phyloP scores from a whole-genome alignment of 1,140 invertebrate genomes.

The Planococcus citri region DNA sequence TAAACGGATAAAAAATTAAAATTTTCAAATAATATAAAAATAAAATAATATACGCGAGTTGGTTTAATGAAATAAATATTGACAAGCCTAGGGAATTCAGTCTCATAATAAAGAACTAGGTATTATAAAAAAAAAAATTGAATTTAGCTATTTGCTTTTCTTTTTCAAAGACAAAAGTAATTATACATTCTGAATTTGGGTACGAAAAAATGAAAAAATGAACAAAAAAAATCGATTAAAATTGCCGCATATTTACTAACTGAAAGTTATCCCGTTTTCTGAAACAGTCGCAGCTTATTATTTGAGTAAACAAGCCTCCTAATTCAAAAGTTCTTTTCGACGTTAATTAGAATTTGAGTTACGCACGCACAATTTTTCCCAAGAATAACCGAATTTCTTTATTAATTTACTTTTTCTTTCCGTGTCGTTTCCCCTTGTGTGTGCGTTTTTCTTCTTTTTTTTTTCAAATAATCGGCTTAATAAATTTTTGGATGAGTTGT shows the following conservation, averaged over 20 bases:
- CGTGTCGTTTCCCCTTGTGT: background rate
- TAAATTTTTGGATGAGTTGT: no score
- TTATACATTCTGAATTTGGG: background rate
- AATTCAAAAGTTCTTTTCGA: background rate
- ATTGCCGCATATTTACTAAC: background rate
- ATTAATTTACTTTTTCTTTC: background rate
- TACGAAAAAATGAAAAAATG: background rate
- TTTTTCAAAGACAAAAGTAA: background rate
- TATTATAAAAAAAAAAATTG: no score
- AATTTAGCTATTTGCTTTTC: background rate
- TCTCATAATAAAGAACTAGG: no score
- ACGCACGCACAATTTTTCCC: conserved; percentile 5
- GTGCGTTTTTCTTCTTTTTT: background rate
- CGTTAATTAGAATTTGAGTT: background rate
- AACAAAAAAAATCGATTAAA: conserved; percentile 4
- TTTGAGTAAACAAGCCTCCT: background rate
- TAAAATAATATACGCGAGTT: no score
- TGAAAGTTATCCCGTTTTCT: background rate
- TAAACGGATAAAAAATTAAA: no score
- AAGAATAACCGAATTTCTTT: background rate
- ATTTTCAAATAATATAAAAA: no score
- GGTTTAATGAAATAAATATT: no score
- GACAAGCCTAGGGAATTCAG: no score
- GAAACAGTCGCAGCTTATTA: conserved; percentile 6
- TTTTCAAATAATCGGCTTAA: background rate